Evolutionary conservation across 2,113 vertebrate genomes (phyloP).

Genomic region (Blennius ocellaris): DNA sequence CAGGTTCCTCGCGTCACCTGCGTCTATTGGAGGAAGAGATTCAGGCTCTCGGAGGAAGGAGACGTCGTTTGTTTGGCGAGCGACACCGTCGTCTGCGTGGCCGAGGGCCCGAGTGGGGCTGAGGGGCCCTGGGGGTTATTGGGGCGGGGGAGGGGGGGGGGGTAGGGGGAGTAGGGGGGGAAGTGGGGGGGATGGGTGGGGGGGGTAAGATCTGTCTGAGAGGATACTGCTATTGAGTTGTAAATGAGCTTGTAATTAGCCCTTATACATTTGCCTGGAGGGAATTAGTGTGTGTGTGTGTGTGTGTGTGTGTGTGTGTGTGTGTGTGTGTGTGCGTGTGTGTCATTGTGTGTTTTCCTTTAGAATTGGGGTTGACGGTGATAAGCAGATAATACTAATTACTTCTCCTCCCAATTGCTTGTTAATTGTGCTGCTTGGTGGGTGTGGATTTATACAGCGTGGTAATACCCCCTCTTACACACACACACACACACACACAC

Average conservation of each 20-base stretch:
- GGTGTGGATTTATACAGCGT: conserved; percentile 79
- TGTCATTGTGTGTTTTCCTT: conserved; percentile 72
- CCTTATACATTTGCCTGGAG: conserved; percentile 78
- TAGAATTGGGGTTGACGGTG: conserved; percentile 71
- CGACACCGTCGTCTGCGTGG: neutral
- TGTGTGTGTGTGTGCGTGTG: conserved; percentile 50
- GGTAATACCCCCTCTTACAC: conserved; percentile 62
- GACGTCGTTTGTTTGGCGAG: conserved; percentile 46
- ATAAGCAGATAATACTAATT: conserved; percentile 88
- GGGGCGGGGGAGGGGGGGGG: neutral
- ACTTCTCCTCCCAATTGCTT: conserved; percentile 86
- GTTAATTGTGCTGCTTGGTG: conserved; percentile 83
- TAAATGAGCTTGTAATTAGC: conserved; percentile 85
- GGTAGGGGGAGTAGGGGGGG: conserved; percentile 1
- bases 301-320: conserved; percentile 24
- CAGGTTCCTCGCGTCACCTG: conserved; percentile 31
- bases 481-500: conserved; percentile 39
- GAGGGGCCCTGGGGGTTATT: conserved; percentile 12
- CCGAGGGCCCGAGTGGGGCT: neutral
- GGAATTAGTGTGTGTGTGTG: conserved; percentile 70
- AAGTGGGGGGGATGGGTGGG: conserved; percentile 24
- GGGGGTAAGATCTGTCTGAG: conserved; percentile 72
- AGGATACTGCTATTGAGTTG: conserved; percentile 80
- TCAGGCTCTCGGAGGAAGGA: neutral
- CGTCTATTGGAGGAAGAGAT: conserved; percentile 48